Evolutionary conservation across 2,888 invertebrate genomes (phyloP), one percentile per base, ranked within the genome.

Genomic region (Leptinotarsa tumamoca): DNA sequence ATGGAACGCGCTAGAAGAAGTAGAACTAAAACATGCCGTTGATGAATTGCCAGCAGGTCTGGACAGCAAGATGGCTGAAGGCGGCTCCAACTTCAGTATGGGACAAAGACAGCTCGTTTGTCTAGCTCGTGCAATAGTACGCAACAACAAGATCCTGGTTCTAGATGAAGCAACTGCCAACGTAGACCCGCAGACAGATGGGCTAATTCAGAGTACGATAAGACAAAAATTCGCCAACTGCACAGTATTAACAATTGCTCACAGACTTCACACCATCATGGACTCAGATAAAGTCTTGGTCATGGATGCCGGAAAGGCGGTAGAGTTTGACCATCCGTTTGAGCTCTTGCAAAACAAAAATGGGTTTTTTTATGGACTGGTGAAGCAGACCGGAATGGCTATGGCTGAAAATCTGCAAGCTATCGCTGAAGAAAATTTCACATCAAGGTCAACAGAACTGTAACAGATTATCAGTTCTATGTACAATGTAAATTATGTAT

Each of bases 231-330:
- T 95, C 85, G 90, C 90, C 0, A 90, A 92, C 18, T 95, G 95
- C 86, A 95, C 95, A 0, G 95, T 96, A 50, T 90, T 96, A 52
- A 95, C 95, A 0, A 95, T 96, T 67, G 96, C 96, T 43, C 96
- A 96, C 87, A 91, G 96, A 63, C 90, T 96, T 7, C 93, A 96
- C 84, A 96, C 96, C 0, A 94, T 96, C 69, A 95, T 96, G 94
- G 95, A 96, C 87, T 95, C 94, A 0, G 95, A 95, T 89, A 92
- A 92, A 87, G 93, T 95, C 69, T 86, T 96, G 79, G 95, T 95
- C 14, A 92, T 96, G 91, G 94, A 95, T 85, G 93, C 93, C 43
- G 96, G 96, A 0, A 92, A 67, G 49, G 90, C 93, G 85, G 91
- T 92, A 0, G 96, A 97, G 87, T 92, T 94, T 52, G 96, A 94